Base-by-base conservation (phyloP, 2,888 invertebrate genomes). In the Lasioglossum pauxillum region DNA sequence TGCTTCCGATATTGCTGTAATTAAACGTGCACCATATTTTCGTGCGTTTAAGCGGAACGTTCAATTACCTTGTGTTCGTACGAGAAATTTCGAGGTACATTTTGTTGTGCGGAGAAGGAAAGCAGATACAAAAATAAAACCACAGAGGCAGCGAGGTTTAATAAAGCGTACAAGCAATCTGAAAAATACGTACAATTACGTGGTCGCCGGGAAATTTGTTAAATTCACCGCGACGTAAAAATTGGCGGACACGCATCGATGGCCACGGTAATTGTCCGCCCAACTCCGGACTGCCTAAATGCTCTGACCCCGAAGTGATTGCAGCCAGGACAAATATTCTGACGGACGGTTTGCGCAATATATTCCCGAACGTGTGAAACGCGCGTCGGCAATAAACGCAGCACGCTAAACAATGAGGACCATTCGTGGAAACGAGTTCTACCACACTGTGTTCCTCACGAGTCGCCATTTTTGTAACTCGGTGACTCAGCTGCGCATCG, bases 221-320 rank as follows among this genome's bases (percentile, higher is more conserved):
- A 44, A 41, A 60, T 60, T 31, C 64, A 46, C 27, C 41, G 38
- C 31, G 31, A 44, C 35, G 75, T 3, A 46, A 60, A 81, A 80
- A 72, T 80, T 75, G 8, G 72, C 14, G 35, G 71, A 71, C 77
- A 46, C 46, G 64, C 60, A 7, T 14, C 60, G 60, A 60, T 60
- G 27, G 27, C 60, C 27, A 60, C 60, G 60, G 27, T 60, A 60
- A 60, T 60, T 60, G 60, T 31, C 60, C 60, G 27, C 60, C 27
- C 60, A 5, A 16, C 60, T 27, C 60, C 27, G 60, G n/a, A 27
- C 60, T 60, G 60, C 60, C 60, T 60, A 60, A 60, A 60, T 14
- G 60, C 60, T 60, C 16, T 14, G 60, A 60, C 60, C 60, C 60
- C 60, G 60, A 60, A 60, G 27, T 16, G 60, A 60, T 60, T 27